Conservation (phyloP, 1,140 invertebrate genomes). For the Drosophila auraria region DNA sequence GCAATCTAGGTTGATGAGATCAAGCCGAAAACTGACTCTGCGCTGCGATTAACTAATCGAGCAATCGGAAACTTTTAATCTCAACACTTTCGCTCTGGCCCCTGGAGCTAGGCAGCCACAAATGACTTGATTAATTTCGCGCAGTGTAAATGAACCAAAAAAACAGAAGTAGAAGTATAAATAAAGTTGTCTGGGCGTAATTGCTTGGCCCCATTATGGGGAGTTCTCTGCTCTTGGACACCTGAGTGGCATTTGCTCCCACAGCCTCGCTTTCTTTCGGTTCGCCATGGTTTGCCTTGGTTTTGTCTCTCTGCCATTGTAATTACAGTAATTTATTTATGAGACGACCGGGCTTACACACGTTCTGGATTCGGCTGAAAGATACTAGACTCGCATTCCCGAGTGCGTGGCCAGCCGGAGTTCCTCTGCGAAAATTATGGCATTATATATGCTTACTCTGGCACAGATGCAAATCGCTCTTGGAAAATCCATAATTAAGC, state of each 20-base stretch:
- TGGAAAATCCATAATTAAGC: slow-evolving; percentile 54
- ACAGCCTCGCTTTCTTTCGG: slow-evolving; percentile 74
- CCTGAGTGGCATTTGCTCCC: slow-evolving; percentile 74
- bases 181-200: slow-evolving; percentile 76
- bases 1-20: slow-evolving; percentile 42
- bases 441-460: slow-evolving; percentile 35
- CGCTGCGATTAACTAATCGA: slow-evolving; percentile 61
- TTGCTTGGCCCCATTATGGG: slow-evolving; percentile 68
- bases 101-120: slow-evolving; percentile 12
- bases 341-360: slow-evolving; percentile 48
- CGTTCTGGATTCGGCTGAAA: slow-evolving; percentile 49
- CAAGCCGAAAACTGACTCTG: slow-evolving; percentile 23
- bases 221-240: slow-evolving; percentile 55
- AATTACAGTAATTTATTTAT: slow-evolving; percentile 79
- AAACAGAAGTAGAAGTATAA: slow-evolving; percentile 17
- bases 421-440: slow-evolving; percentile 41
- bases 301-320: slow-evolving; percentile 46
- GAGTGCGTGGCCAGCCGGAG: slow-evolving; percentile 46
- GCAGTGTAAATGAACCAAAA: slow-evolving; percentile 55
- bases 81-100: slow-evolving; percentile 54
- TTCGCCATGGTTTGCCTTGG: slow-evolving; percentile 8
- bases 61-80: slow-evolving; percentile 45
- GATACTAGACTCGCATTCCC: slow-evolving; percentile 22
- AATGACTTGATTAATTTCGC: slow-evolving; percentile 73
- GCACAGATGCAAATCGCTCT: slow-evolving; percentile 39